Conservation (phyloP, 23 tunicate species). For the Styela plicata region DNA sequence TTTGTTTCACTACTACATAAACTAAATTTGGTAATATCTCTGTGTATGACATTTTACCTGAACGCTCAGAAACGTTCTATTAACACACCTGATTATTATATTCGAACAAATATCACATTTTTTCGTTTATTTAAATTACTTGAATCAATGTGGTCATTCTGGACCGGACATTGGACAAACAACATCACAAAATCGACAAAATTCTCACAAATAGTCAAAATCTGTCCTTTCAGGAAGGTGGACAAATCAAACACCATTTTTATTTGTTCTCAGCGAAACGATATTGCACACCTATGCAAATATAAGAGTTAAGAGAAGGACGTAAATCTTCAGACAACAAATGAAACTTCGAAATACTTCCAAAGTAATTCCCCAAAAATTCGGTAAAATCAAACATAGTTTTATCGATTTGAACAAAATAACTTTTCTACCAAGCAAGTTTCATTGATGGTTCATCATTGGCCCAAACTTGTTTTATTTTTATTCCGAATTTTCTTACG, state of each 20-base stretch:
- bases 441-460: no score
- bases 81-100: background rate
- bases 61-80: no score
- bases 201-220: background rate
- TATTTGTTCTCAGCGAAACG: slow-evolving; percentile 7
- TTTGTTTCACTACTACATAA: no score
- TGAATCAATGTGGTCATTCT: background rate
- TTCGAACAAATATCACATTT: background rate
- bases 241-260: slow-evolving; percentile 3
- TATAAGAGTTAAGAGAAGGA: slow-evolving; percentile 10
- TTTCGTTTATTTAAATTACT: background rate
- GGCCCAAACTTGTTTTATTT: no score
- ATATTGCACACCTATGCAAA: slow-evolving; percentile 34
- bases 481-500: no score
- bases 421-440: no score
- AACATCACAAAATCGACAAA: background rate
- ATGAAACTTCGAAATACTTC: background rate
- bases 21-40: no score
- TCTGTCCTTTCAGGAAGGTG: background rate
- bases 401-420: no score
- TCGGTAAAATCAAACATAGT: no score
- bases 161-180: background rate
- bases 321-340: slow-evolving; percentile 21
- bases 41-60: no score
- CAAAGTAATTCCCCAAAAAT: no score